Conservation (phyloP, 2,888 invertebrate species). For the Catocala nupta region DNA sequence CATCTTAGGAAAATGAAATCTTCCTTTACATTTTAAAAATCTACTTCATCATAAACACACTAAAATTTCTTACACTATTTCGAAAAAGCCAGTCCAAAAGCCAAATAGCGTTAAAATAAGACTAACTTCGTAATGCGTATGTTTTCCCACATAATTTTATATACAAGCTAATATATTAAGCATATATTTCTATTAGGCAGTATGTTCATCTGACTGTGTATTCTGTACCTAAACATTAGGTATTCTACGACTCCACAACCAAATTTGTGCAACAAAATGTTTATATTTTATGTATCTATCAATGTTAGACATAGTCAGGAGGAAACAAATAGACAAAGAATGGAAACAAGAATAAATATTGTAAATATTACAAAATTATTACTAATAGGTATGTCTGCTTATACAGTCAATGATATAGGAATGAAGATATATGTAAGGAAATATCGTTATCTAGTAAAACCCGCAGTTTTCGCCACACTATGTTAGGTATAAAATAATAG, state of each 20-base stretch:
- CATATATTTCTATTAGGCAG: conserved; percentile 51
- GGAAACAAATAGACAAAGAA: conserved; percentile 27
- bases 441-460: neutral
- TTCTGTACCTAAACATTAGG: conserved; percentile 41
- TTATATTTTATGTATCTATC: conserved; percentile 8
- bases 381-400: neutral
- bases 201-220: conserved; percentile 33
- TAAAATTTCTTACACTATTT: conserved; percentile 73
- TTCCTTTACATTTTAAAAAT: conserved; percentile 56
- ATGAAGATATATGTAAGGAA: neutral
- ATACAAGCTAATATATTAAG: conserved; percentile 73
- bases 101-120: conserved; percentile 78
- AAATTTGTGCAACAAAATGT: conserved; percentile 40
- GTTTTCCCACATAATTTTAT: conserved; percentile 85
- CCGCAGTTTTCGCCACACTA: neutral
- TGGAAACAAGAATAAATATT: conserved; percentile 11
- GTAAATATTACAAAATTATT: conserved; percentile 17
- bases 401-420: neutral
- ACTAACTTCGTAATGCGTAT: conserved; percentile 86
- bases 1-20: conserved; percentile 61
- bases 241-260: conserved; percentile 46
- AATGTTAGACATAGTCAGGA: neutral
- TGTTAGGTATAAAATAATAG: neutral
- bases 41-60: conserved; percentile 69
- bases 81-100: conserved; percentile 83